Evolutionary conservation across 2,888 invertebrate species (phyloP), one percentile per base, ranked within the genome.

Genomic region (Scrobipalpa atriplicella): DNA sequence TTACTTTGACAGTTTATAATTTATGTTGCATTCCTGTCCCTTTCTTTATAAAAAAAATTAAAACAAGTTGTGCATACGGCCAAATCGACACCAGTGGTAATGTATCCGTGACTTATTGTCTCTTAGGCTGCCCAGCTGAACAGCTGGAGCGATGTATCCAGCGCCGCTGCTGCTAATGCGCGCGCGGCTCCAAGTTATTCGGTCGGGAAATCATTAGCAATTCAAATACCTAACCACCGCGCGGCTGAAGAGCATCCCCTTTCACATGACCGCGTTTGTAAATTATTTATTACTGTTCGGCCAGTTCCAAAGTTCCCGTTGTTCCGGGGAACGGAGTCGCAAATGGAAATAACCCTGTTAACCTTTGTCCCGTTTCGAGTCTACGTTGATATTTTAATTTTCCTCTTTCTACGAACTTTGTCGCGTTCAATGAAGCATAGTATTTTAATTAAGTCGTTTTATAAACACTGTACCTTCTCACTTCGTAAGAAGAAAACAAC

Each of bases 231-330:
- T 84, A 86, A 85, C 87, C 83, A 83, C 81, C 84, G 84, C 85
- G 80, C 83, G 82, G 82, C 78, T 76, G 80, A 82, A 82, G 80
- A 82, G 83, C 80, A 83, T 84, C 79, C 85, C 84, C 86, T 87
- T 86, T 85, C 87, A 87, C 88, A 87, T 87, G 87, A 85, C 84
- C 83, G 88, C 89, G 79, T 88, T 87, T 87, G 86, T 89, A 87
- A 89, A 87, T 90, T 89, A 89, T 89, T 89, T 89, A 89, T 89
- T 87, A 84, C 85, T 86, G 84, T 89, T 89, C 84, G 83, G 83
- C 83, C 84, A 82, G 85, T 84, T 84, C 80, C 82, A 80, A 83
- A 83, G 81, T 80, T 77, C 79, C 78, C 84, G 84, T 87, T 86
- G 87, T 88, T 86, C 79, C 76, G 75, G 79, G 77, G 77, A 81